Percentiles rank a stretch among this genome's conserved stretches.
Conservation (phyloP, 2,797 vertebrate species). For the Poecilia velifera region DNA sequence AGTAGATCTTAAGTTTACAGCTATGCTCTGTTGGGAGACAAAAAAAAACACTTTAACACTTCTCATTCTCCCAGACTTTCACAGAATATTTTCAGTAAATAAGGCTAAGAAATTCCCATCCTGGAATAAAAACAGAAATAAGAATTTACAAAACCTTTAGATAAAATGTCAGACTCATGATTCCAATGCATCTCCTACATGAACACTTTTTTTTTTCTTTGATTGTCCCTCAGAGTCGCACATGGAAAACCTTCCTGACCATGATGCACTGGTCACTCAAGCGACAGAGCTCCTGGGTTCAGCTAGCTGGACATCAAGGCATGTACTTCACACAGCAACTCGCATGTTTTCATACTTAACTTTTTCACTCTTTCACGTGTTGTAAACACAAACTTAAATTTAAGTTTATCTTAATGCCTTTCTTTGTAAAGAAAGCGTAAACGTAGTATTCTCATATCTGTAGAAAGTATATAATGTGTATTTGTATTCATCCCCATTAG, state of each 20-base stretch:
- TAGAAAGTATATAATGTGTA: background rate
- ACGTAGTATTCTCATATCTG: background rate
- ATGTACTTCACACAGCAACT: constrained; percentile 37
- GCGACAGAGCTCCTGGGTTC: constrained; percentile 88
- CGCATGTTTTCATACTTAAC: background rate
- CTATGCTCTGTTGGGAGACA: constrained; percentile 27
- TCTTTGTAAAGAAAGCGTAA: too few relatives aligned
- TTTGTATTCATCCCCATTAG: background rate
- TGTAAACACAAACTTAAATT: background rate
- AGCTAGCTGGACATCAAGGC: constrained; percentile 90
- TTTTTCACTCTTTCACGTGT: background rate
- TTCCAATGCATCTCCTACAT: background rate
- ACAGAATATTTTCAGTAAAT: background rate
- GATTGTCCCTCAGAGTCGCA: constrained; percentile 74
- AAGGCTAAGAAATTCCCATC: background rate
- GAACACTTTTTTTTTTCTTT: background rate
- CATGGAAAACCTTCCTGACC: constrained; percentile 88
- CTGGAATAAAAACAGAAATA: background rate
- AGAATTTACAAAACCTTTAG: background rate
- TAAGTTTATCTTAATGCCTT: background rate
- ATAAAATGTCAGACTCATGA: background rate
- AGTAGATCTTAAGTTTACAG: constrained; percentile 41
- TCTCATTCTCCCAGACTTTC: background rate
- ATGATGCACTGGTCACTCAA: constrained; percentile 87
- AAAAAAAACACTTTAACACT: background rate